These are phyloP conservation scores for Menura novaehollandiae DNA, from an alignment of 2,113 vertebrate genomes.

Conservation along the genomic window DNA sequence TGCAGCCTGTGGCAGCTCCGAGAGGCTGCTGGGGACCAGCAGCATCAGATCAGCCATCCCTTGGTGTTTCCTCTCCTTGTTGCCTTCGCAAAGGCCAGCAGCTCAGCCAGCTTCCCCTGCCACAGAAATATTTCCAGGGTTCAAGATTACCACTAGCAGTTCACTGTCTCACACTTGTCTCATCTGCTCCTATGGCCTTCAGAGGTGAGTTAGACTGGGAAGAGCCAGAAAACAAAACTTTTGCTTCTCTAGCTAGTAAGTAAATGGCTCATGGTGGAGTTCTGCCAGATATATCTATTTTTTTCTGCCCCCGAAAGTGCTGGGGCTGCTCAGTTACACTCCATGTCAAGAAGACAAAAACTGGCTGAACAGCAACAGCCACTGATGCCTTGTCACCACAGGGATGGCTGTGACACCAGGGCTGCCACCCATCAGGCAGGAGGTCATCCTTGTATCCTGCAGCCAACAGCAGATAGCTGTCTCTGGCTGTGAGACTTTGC, in stretches of 20 bases:
- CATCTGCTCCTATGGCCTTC: not conserved
- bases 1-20: not conserved
- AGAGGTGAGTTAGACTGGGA: not conserved
- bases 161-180: not conserved
- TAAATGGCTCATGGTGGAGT: not conserved
- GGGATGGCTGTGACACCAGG: not conserved
- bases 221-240: not conserved
- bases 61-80: not conserved
- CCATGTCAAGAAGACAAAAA: not conserved
- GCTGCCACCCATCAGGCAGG: not conserved
- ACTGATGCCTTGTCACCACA: not conserved
- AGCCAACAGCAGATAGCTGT: not conserved
- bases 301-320: not conserved
- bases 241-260: not conserved
- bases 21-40: not conserved
- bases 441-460: fast-evolving
- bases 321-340: not conserved
- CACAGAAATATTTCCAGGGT: not conserved
- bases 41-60: not conserved
- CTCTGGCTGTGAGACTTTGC: not conserved
- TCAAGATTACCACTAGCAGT: not conserved
- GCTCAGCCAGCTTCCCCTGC: not conserved
- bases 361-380: not conserved
- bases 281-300: not conserved
- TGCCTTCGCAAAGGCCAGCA: not conserved